Base-by-base conservation (phyloP, 1,140 invertebrate species). In the Conus ventricosus region DNA sequence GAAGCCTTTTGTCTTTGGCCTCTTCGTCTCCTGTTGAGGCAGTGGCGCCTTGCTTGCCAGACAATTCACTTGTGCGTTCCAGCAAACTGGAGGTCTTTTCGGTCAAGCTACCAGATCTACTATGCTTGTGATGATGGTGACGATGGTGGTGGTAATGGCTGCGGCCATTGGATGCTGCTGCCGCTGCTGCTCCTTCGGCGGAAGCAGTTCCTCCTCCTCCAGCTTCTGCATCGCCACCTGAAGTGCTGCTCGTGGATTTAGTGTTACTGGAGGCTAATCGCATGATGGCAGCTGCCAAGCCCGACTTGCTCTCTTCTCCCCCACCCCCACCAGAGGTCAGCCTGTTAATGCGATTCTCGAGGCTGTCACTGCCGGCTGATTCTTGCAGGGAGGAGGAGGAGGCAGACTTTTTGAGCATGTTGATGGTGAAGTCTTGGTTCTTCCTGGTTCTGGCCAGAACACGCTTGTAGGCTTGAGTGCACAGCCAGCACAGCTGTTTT, bases 401-500 rank as follows among this genome's bases (percentile, higher is more conserved):
- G 10, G 84, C 25, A 39, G 84, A 67, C 27, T 60, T 54, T 39
- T 53, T 27, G 25, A 67, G 27, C 63, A 85, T 67, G 53, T 39
- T 75, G 13, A 88, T 71, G 71, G 84, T 60, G 53, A 90, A 60
- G 53, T 88, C 90, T 23, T 91, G 89, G 88, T 85, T 90, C 85
- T 91, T 92, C 39, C 91, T 94, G 86, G 98, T 95, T 98, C 99
- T 71, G 1, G 98, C 97, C 92, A 99, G 94, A 0, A 98, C 98
- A 92, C 98, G 96, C 95, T 99, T 99, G 93, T 98, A 98, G 0
- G 98, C 98, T 90, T 99, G 96, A 17, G 98, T 99, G 95, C 98
- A 99, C 13, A 99, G 96, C 98, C 98, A 99, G 95, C 98, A 99
- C 67, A 99, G 96, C 75, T 99, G 95, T 95, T 99, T 99, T 1